Evolutionary conservation across 2,888 invertebrate genomes (phyloP), one percentile per base, ranked within the genome.

Genomic region (Macrophya annulata): DNA sequence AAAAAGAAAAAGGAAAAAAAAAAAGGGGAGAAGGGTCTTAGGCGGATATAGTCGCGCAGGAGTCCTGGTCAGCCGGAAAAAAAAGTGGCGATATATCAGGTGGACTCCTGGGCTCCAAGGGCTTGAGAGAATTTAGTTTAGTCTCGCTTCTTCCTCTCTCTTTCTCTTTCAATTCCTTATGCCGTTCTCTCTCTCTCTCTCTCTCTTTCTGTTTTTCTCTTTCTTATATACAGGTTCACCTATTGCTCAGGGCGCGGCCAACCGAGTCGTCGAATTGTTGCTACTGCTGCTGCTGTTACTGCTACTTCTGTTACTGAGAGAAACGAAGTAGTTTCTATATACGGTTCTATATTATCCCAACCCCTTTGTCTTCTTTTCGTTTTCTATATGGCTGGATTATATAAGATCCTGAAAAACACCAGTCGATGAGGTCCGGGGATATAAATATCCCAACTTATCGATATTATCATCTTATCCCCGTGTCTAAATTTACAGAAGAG

Each of bases 101-200:
- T 45, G 72, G 72, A 74, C 72, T 74, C 45, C 72, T 74, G 55
- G 79, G 55, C 59, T 59, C 59, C 10, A 48, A 59, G 79, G 59
- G 77, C 55, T 77, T 77, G 8, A 55, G 79, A 62, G 59, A 79
- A 79, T 59, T 79, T 79, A 55, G 59, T 37, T 59, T 62, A 59
- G 79, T 59, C 59, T 59, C 43, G 3, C 55, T 40, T 15, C 76
- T 55, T 62, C 17, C 59, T 59, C 31, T 40, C 21, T 40, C 40
- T 79, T 21, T 12, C n/a, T 79, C 37, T 40, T 2, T 62, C 45
- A 6, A n/a, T 21, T 59, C 59, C 10, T 17, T 59, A 68, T 37
- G 3, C n/a, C n/a, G n/a, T n/a, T 68, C 15, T 59, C 6, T 51
- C 21, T 77, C 77, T 25, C 25, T 55, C 17, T 68, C 15, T 59